Evolutionary conservation across 37 sponge, comb jelly and placozoan species (phyloP), one percentile per base, ranked within the genome.

Genomic region (Agelas oroides): DNA sequence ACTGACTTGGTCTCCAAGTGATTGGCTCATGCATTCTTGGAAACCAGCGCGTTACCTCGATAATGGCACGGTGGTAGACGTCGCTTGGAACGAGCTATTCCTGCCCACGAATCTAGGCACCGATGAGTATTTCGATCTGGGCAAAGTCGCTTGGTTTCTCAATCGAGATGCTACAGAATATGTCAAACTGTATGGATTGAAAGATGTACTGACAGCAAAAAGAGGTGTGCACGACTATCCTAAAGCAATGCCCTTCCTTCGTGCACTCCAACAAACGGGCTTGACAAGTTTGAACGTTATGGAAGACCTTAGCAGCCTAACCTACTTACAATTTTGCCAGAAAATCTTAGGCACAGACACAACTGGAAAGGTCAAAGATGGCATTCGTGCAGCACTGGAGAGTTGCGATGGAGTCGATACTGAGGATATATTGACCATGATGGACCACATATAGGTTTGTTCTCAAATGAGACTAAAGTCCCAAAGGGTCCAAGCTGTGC

Each of bases 11-110:
- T 67, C 70, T 67, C 70, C 70, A 23, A 17, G 35, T 23, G 70
- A 67, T 23, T 67, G 70, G 70, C 70, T 67, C 17, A 67, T 67
- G 70, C 70, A 67, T 20, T 67, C 70, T 17, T 67, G 70, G 70
- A 16, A 67, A 18, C 70, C 70, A 67, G 70, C 70, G 16, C 35
- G 70, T 31, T 67, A 67, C 20, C n/a, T 67, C 17, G 20, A 31
- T 23, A 67, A 67, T 32, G 70, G 70, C 20, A 18, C 35, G n/a
- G 17, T 20, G 16, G 70, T 67, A 16, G 70, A 67, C 17, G 70
- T 67, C n/a, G 20, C 17, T 23, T 67, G 70, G 70, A 67, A 67
- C 20, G 70, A 67, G 20, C 70, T 67, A 23, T 67, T 32, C 20
- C 31, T 67, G 17, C 17, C 70, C 35, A 17, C 16, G 20, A 67